Conservation (phyloP, 2,113 vertebrate genomes). For the Phoenicopterus ruber region DNA sequence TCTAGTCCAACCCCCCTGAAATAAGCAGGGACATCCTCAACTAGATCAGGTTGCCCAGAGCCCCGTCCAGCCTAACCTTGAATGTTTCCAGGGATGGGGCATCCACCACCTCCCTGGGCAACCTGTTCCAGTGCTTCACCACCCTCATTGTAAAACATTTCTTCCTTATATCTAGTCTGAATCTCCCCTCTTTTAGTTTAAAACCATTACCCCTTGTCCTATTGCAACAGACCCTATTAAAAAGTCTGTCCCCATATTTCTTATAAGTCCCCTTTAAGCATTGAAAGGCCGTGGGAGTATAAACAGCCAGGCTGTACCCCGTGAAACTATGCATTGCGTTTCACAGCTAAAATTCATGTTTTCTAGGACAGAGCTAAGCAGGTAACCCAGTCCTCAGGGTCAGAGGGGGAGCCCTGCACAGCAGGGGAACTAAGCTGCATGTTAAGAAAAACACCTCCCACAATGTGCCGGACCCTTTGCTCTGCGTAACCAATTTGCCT, state of each 20-base stretch:
- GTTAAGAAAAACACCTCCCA: not conserved
- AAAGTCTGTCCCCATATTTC: not conserved
- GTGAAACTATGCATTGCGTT: not conserved
- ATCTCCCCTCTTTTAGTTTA: not conserved
- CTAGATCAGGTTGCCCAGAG: not conserved
- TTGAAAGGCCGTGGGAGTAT: no score
- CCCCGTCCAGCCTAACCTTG: not conserved
- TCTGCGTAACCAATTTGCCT: not conserved
- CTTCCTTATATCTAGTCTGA: not conserved
- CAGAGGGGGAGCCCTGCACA: not conserved
- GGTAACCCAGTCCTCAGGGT: not conserved
- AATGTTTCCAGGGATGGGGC: no score
- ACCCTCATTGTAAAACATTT: not conserved
- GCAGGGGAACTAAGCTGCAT: not conserved
- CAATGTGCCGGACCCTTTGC: not conserved
- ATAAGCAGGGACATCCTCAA: not conserved
- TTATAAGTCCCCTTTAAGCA: not conserved
- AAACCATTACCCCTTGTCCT: not conserved
- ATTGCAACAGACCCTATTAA: not conserved
- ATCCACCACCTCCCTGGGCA: not conserved
- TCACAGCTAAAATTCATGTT: not conserved
- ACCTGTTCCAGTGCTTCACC: not conserved
- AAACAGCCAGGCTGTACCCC: not conserved
- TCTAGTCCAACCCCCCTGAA: not conserved
- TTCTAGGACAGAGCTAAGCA: not conserved